These are phyloP conservation scores for Tachycineta bicolor DNA, from an alignment of 2,113 vertebrate genomes.

Conservation along the genomic window DNA sequence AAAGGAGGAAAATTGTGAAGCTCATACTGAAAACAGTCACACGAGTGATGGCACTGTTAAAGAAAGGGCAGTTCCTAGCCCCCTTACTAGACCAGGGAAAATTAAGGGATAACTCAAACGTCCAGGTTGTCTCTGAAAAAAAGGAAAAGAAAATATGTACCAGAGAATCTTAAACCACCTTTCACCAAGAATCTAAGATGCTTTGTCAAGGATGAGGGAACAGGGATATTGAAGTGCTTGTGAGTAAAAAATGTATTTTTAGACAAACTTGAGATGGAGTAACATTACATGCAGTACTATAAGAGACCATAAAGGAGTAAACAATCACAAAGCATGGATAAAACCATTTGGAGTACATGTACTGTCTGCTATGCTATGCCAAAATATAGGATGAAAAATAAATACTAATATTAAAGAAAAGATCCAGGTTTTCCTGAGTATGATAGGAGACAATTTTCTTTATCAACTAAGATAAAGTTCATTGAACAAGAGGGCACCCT, in stretches of 20 bases:
- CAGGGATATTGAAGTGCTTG: neutral
- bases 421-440: neutral
- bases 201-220: neutral
- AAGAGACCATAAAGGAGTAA: neutral
- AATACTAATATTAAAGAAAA: neutral
- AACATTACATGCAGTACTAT: neutral
- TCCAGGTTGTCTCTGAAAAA: neutral
- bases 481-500: neutral
- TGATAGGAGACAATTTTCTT: neutral
- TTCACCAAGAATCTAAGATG: neutral
- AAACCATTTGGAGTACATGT: neutral
- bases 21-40: neutral
- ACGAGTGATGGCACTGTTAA: neutral
- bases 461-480: neutral
- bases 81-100: neutral
- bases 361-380: neutral
- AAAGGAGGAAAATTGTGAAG: neutral
- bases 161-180: neutral
- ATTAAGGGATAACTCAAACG: neutral
- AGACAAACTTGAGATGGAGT: neutral
- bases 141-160: neutral
- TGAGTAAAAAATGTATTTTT: neutral
- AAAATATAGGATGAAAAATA: slow-evolving; percentile 8
- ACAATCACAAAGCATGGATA: neutral
- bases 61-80: neutral